Conservation (phyloP, 2,888 invertebrate genomes). For the Sceliomorpha sp. region DNA sequence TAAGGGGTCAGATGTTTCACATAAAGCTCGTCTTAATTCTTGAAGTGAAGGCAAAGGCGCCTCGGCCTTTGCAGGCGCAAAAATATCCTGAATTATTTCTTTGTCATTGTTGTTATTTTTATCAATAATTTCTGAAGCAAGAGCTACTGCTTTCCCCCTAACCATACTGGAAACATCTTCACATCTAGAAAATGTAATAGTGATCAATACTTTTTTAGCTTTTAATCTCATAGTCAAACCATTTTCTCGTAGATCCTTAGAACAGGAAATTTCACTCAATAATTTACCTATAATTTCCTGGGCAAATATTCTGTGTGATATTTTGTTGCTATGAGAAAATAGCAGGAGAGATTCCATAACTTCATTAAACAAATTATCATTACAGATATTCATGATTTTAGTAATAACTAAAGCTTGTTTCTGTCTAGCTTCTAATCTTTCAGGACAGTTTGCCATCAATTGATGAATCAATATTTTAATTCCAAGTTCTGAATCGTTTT, state of each 20-base stretch:
- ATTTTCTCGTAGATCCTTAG: slow-evolving; percentile 17
- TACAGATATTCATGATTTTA: slow-evolving; percentile 68
- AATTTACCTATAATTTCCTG: slow-evolving; percentile 81
- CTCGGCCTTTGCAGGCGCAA: slow-evolving; percentile 45
- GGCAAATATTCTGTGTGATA: slow-evolving; percentile 80
- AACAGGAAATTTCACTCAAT: slow-evolving; percentile 65
- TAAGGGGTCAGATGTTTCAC: slow-evolving; percentile 63
- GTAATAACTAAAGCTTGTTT: slow-evolving; percentile 70
- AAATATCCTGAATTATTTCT: slow-evolving; percentile 56
- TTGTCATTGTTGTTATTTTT: slow-evolving; percentile 46
- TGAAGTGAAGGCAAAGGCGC: slow-evolving; percentile 61
- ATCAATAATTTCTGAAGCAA: slow-evolving; percentile 82
- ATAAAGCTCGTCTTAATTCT: slow-evolving; percentile 59
- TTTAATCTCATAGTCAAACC: slow-evolving; percentile 27
- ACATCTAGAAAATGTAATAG: slow-evolving; percentile 82
- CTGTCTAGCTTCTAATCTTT: slow-evolving; percentile 70
- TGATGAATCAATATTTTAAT: slow-evolving; percentile 70
- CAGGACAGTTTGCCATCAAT: slow-evolving; percentile 71
- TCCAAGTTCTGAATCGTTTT: slow-evolving; percentile 60
- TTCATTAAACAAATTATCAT: slow-evolving; percentile 47
- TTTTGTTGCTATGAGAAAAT: slow-evolving; percentile 77
- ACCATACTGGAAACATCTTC: slow-evolving; percentile 82
- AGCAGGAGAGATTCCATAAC: slow-evolving; percentile 63
- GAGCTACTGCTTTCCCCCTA: slow-evolving; percentile 83
- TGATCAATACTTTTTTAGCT: slow-evolving; percentile 76